Evolutionary conservation across 1,140 invertebrate genomes (phyloP), one percentile per base, ranked within the genome.

Genomic region (Lasioglossum albipes): DNA sequence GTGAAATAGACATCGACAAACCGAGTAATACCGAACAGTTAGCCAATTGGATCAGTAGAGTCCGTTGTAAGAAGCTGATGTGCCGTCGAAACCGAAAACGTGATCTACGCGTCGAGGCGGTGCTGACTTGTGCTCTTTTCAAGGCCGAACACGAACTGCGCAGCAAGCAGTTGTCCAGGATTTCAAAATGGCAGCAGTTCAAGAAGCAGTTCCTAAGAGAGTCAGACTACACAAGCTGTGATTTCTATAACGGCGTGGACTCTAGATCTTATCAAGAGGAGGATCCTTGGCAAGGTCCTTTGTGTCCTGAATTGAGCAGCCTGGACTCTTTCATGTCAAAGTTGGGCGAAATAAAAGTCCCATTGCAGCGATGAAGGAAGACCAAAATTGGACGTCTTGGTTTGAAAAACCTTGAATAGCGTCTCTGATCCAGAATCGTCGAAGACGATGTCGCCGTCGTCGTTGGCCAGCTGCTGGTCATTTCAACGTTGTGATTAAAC

Each of bases 61-160:
- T 94, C 45, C 91, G 93, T 73, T 78, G 82, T 45, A 94, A 94
- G 87, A 94, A 93, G 87, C 74, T 88, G 10, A 87, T 87, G 52
- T 91, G 90, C 59, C 88, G 92, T 65, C 87, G 84, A 65, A 90
- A 87, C 82, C 89, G 86, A 27, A 90, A 88, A 61, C 92, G 92
- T 42, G 87, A 94, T 87, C 84, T 94, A 7, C 90, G 93, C 4
- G 85, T 94, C 42, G 92, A 94, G 70, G 93, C 94, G 7, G 87
- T 94, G 52, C 84, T 94, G 13, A 87, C 90, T 5, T 87, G 87
- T 64, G 90, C 94, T 0, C 72, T 94, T 9, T 72, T 52, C 9
- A 89, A 89, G 65, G 93, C 94, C 2, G 92, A 94, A 75, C 64
- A 64, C 18, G 92, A 94, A 74, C 85, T 94, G 49, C 89, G 90